Base-by-base conservation (phyloP, 2,113 vertebrate species). In the Pygoscelis antarcticus region DNA sequence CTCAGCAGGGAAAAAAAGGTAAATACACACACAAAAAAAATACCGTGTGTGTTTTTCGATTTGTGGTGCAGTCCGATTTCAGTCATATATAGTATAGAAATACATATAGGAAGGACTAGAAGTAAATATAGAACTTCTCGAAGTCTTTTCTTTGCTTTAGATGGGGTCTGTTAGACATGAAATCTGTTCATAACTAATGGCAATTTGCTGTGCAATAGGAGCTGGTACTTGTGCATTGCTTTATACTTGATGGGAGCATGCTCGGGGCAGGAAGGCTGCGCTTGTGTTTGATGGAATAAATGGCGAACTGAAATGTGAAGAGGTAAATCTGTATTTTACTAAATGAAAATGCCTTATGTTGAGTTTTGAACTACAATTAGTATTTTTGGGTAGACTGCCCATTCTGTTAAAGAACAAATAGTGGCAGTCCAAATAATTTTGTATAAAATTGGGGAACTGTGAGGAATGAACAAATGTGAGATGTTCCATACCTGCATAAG, bases 211-310 rank as follows among this genome's bases (percentile, higher is more conserved):
- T 80, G 80, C 23, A 25, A 1, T 29, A 32, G 72, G n/a, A 94
- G 40, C 46, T 76, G 58, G 17, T 68, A 22, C 44, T 68, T 1
- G 7, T 83, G 13, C 2, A 0, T 36, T 10, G 23, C 46, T 52
- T 77, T 16, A 2, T 30, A 7, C 26, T 55, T 27, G 16, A 6
- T 42, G 52, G 64, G 74, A 83, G 30, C 0, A 0, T 14, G 16
- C 60, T 84, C 47, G 55, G 38, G 69, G 14, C 80, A 62, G 79
- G 17, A 55, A 52, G 75, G n/a, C 49, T 42, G 16, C 0, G 2
- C 49, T 68, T 61, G 21, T 4, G 0, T 71, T 71, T 49, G 30
- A 13, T 36, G 51, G 85, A 16, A 46, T 70, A 76, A 84, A 69
- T 20, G 52, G 62, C 70, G 69, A 79, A 70, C 23, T 49, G 78